A percentile compares a stretch with the other conserved stretches of the same genome.
phyloP scores from a whole-genome alignment of 2,888 invertebrate species.

The Crematogaster levior region DNA sequence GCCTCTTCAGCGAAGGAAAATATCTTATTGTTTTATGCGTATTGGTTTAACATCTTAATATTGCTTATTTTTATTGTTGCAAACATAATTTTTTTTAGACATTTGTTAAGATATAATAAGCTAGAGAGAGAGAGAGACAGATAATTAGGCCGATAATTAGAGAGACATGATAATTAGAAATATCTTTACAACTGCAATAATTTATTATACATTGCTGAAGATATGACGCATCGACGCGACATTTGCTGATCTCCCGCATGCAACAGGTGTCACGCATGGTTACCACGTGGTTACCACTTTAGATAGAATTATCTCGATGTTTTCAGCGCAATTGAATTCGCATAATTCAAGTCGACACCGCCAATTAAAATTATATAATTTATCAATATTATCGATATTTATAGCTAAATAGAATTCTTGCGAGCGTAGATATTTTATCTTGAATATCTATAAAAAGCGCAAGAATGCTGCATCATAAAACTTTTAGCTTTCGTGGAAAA shows the following conservation, averaged over 20 bases:
- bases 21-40: not conserved
- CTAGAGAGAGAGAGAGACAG: too few species aligned
- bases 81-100: not conserved
- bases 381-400: not conserved
- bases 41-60: not conserved
- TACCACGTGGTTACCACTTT: conserved; percentile 40
- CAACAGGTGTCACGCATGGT: conserved; percentile 62
- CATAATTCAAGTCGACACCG: not conserved
- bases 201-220: not conserved
- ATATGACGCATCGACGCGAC: not conserved
- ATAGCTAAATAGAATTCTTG: not conserved
- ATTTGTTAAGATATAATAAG: too few species aligned
- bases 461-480: not conserved
- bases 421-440: not conserved
- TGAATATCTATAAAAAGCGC: not conserved
- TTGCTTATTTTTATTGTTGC: not conserved
- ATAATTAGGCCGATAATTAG: too few species aligned
- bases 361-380: not conserved
- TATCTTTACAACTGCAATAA: not conserved
- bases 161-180: not conserved
- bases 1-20: not conserved
- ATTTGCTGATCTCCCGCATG: conserved; percentile 27
- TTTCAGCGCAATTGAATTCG: not conserved
- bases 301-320: conserved; percentile 5
- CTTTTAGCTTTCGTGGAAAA: not conserved